phyloP scores from a whole-genome alignment of 2,888 invertebrate genomes.

The Syritta pipiens region DNA sequence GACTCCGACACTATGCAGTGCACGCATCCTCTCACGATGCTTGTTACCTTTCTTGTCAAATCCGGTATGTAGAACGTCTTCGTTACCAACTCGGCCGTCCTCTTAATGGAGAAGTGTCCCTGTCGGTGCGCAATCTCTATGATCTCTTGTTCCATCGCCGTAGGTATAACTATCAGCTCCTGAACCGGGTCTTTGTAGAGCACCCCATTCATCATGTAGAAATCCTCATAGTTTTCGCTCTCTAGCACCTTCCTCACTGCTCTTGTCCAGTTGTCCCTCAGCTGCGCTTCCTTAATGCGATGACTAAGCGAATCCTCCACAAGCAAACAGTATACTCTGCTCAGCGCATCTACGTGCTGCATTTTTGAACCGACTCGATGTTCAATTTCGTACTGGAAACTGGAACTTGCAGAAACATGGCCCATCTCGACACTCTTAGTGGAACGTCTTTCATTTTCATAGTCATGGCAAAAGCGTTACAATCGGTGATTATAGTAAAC shows the following conservation, averaged over 20 bases:
- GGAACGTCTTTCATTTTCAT: slow-evolving; percentile 71
- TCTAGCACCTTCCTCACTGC: slow-evolving; percentile 39
- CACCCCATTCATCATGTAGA: slow-evolving; percentile 5
- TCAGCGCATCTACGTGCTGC: slow-evolving; percentile 17
- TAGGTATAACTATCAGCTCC: no score
- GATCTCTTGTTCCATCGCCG: slow-evolving; percentile 72
- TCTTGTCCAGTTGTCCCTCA: slow-evolving; percentile 27
- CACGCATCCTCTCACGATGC: slow-evolving; percentile 46
- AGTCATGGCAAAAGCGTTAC: slow-evolving; percentile 72
- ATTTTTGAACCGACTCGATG: neutral
- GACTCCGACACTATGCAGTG: slow-evolving; percentile 50
- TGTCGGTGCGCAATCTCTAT: slow-evolving; percentile 73
- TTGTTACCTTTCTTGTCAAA: slow-evolving; percentile 46
- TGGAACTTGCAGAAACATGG: slow-evolving; percentile 18
- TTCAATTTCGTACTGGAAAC: slow-evolving; percentile 1
- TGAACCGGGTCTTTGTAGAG: slow-evolving; percentile 20
- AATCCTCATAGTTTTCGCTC: slow-evolving; percentile 42
- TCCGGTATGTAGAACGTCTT: no score
- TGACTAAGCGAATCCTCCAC: neutral
- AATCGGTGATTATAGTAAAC: slow-evolving; percentile 73
- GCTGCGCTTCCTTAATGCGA: neutral
- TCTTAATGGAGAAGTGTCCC: slow-evolving; percentile 74
- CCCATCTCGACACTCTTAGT: slow-evolving; percentile 10
- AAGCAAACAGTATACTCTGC: neutral
- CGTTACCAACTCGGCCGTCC: slow-evolving; percentile 70